These are phyloP conservation scores for Heliconius hortense DNA, from an alignment of 2,888 invertebrate species.

Conservation along the genomic window DNA sequence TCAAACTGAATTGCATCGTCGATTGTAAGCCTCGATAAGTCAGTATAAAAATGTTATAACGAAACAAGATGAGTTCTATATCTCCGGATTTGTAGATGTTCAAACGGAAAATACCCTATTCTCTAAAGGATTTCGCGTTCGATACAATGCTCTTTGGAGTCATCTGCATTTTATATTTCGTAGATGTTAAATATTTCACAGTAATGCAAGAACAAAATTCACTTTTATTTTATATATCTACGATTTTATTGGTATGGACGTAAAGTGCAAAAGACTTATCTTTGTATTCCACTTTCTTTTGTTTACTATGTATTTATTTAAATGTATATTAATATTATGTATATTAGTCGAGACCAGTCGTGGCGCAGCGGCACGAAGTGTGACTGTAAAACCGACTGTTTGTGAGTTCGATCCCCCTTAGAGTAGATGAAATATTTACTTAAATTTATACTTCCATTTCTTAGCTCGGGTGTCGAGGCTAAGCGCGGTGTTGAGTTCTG, in stretches of 20 bases:
- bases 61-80: conserved; percentile 6
- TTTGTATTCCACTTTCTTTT: neutral
- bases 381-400: too few relatives aligned
- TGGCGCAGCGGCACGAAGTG: too few relatives aligned
- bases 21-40: too few relatives aligned
- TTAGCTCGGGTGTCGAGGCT: too few relatives aligned
- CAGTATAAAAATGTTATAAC: conserved; percentile 1
- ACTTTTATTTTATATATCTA: neutral
- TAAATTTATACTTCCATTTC: too few relatives aligned
- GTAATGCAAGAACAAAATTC: neutral
- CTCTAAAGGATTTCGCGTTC: conserved; percentile 28
- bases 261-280: neutral
- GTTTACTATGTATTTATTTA: too few relatives aligned
- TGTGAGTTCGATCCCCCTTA: too few relatives aligned
- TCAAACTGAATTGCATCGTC: too few relatives aligned
- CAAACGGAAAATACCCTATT: conserved; percentile 27
- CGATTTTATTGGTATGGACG: neutral
- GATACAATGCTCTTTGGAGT: conserved; percentile 15
- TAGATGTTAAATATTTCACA: neutral
- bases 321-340: too few relatives aligned
- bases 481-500: too few relatives aligned
- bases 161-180: conserved; percentile 8
- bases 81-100: conserved; percentile 14
- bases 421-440: too few relatives aligned
- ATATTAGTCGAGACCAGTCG: too few relatives aligned